These are phyloP conservation scores for Drosophila robusta DNA, from an alignment of 2,888 invertebrate species.

Conservation along the genomic window DNA sequence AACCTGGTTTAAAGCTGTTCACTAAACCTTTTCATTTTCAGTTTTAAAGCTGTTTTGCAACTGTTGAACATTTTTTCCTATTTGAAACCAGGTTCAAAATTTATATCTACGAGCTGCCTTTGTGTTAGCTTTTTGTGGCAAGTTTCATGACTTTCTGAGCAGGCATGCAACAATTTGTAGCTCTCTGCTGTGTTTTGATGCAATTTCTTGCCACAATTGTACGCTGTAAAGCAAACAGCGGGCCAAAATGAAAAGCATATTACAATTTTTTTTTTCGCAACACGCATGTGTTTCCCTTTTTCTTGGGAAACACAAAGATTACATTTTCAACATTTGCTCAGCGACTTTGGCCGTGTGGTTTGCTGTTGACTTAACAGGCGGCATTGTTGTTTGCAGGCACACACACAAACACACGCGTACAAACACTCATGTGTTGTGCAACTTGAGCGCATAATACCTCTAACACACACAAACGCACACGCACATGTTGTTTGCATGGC, in stretches of 20 bases:
- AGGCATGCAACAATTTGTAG: conserved; percentile 18
- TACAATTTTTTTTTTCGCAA: conserved; percentile 13
- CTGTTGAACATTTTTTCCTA: not conserved
- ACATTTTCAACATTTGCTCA: conserved; percentile 55
- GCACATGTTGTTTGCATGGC: conserved; percentile 35
- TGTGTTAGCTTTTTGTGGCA: conserved; percentile 2
- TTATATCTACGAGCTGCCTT: not conserved
- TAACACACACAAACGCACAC: conserved; percentile 15
- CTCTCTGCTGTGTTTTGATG: conserved; percentile 19
- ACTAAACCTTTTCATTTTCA: too few species aligned
- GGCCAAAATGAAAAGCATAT: conserved; percentile 9
- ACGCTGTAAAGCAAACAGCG: conserved; percentile 20
- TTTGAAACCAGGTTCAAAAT: not conserved
- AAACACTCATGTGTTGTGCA: conserved; percentile 14
- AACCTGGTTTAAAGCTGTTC: not conserved
- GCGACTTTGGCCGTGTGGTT: conserved; percentile 47
- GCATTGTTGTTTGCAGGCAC: conserved; percentile 35
- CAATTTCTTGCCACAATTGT: conserved; percentile 36
- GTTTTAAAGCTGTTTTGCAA: not conserved
- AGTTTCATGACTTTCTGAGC: conserved; percentile 18
- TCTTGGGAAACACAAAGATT: conserved; percentile 37
- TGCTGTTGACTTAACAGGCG: conserved; percentile 52
- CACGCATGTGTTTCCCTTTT: not conserved
- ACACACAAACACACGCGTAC: conserved; percentile 18
- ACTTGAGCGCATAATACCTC: conserved; percentile 15